Percentiles rank a stretch among this genome's conserved stretches.
Conservation (phyloP, 2,797 vertebrate genomes). For the Sandelia bainsii region DNA sequence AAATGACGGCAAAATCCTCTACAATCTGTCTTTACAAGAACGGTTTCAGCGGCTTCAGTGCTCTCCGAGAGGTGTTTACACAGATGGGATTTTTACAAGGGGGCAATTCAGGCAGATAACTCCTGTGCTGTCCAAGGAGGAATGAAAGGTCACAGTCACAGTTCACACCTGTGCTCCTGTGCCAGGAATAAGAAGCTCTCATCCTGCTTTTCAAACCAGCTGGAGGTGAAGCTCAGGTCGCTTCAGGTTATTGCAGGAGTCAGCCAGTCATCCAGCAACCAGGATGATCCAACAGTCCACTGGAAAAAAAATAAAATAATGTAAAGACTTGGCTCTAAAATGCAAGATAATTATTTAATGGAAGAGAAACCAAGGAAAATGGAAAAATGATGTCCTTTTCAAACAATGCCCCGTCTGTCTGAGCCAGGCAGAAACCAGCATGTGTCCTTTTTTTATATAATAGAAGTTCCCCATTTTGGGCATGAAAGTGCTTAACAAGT, state of each 20-base stretch:
- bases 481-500: background rate
- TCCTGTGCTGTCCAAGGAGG: constrained; percentile 23
- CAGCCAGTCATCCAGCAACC: constrained; percentile 4
- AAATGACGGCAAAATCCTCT: constrained; percentile 19
- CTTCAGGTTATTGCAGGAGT: constrained; percentile 30
- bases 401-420: background rate
- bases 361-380: constrained; percentile 5
- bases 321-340: constrained; percentile 12
- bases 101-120: constrained; percentile 46
- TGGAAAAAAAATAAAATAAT: background rate
- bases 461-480: background rate
- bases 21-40: constrained; percentile 28
- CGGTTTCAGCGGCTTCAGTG: constrained; percentile 20
- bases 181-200: constrained; percentile 35
- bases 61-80: constrained; percentile 57
- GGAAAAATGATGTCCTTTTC: background rate
- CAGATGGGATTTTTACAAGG: constrained; percentile 66
- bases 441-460: background rate
- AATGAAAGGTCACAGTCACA: constrained; percentile 53
- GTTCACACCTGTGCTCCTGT: constrained; percentile 57
- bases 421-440: background rate
- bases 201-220: constrained; percentile 32
- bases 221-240: constrained; percentile 34
- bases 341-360: constrained; percentile 13
- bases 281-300: background rate